These are phyloP conservation scores for Plotosus lineatus DNA, from an alignment of 2,113 vertebrate genomes.

Conservation along the genomic window DNA sequence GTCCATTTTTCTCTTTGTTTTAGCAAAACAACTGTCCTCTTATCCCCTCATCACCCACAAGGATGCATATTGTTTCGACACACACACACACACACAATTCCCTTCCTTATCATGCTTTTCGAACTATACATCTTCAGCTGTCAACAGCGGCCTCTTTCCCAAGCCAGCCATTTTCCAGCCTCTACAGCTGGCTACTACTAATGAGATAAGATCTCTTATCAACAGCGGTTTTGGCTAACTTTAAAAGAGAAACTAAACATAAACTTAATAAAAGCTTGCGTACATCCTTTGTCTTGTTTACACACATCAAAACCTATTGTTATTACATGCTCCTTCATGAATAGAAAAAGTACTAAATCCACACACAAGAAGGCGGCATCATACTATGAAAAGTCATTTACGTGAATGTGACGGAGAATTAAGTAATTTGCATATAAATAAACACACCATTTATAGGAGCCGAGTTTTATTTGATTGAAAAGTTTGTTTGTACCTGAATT, in stretches of 20 bases:
- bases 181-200: slow-evolving; percentile 13
- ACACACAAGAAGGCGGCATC: too few species aligned
- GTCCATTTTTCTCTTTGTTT: not conserved
- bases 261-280: too few species aligned
- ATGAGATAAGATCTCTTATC: not conserved
- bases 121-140: slow-evolving; percentile 24
- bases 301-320: not conserved
- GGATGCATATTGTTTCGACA: not conserved
- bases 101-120: slow-evolving; percentile 20
- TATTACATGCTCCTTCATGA: too few species aligned
- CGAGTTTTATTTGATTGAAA: too few species aligned
- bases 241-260: too few species aligned
- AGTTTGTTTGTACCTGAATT: too few species aligned
- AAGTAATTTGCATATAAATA: too few species aligned
- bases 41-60: slow-evolving; percentile 1
- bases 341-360: too few species aligned
- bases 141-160: slow-evolving; percentile 25
- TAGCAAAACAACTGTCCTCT: not conserved
- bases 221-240: not conserved
- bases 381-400: too few species aligned
- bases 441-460: too few species aligned
- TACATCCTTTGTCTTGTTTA: too few species aligned
- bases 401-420: too few species aligned
- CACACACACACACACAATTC: slow-evolving; percentile 27
- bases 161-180: slow-evolving; percentile 9